Percentiles rank a stretch among this genome's conserved stretches.
phyloP scores from a whole-genome alignment of 2,113 vertebrate species.

The Psittacula cyanocephala region DNA sequence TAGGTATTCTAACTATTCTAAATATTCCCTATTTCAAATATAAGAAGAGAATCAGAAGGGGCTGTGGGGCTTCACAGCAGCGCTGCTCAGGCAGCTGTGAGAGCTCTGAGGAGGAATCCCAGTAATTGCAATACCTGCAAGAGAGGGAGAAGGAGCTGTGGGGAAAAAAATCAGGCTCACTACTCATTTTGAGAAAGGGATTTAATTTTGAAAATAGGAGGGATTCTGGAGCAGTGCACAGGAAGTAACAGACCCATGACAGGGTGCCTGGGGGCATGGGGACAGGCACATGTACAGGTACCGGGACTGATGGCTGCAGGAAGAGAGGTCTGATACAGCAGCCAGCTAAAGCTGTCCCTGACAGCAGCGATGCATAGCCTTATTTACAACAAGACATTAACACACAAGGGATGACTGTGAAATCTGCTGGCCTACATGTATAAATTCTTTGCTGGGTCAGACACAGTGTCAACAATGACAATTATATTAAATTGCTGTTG shows the following conservation, averaged over 20 bases:
- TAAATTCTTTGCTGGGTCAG: background rate
- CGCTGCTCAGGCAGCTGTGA: background rate
- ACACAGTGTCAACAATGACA: background rate
- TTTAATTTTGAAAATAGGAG: background rate
- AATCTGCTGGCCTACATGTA: background rate
- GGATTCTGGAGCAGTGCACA: background rate
- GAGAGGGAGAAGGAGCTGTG: background rate
- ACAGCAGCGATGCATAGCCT: background rate
- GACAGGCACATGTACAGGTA: background rate
- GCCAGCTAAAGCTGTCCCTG: background rate
- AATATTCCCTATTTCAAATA: constrained; percentile 22
- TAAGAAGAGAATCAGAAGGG: constrained; percentile 10
- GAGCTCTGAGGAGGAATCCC: constrained; percentile 45
- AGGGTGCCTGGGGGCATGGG: background rate
- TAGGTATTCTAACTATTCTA: constrained; percentile 17
- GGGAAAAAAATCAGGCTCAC: background rate
- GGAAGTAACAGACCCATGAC: background rate
- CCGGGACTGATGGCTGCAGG: background rate
- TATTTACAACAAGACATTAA: background rate
- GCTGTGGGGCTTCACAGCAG: background rate
- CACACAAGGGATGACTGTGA: background rate
- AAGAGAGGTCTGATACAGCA: background rate
- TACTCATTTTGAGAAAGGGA: background rate
- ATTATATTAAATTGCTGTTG: background rate
- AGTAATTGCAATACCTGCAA: background rate